Base-by-base conservation (phyloP, 1,140 invertebrate species). In the Atta cephalotes region DNA sequence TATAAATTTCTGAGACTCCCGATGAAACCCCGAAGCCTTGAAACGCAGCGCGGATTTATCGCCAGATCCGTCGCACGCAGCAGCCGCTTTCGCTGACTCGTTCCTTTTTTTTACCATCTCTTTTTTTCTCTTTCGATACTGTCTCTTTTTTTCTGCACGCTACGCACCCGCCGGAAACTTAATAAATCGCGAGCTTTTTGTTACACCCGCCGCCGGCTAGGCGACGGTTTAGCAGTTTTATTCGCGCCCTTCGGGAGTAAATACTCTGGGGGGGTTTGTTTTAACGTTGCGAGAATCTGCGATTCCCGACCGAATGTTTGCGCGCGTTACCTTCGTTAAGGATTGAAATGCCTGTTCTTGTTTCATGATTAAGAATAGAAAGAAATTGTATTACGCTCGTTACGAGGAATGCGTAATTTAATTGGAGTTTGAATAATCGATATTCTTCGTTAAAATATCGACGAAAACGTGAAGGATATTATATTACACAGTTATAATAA, bases 1-100 rank as follows among this genome's bases (percentile, higher is more conserved):
- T 70, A 87, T 72, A 87, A 72, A 85, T 85, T 76, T 85, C 82
- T 76, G 87, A 84, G 72, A 88, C 62, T 88, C 74, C 72, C 86
- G 60, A 85, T 81, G 86, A 85, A 84, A 62, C 65, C n/a, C 60
- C 68, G 68, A 70, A 82, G 79, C 79, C 80, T 82, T 60, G 80
- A 82, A 74, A 60, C 68, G 70, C 80, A 39, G 66, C 56, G 65
- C 65, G 80, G 56, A 84, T 84, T 84, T 84, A 84, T 84, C 70
- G 70, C 80, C 25, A 60, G 56, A 74, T 60, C 68, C 80, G 80
- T 82, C 80, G 80, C 56, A 25, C 80, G 39, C 80, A 82, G 39
- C 80, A 82, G 56, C 56, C 80, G 80, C 80, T 82, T 82, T 82
- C 68, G 80, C 80, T 60, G 68, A 82, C n/a, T 62, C 80, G 78